Evolutionary conservation across 2,888 invertebrate species (phyloP).

Genomic region (Xanthia icteritia): DNA sequence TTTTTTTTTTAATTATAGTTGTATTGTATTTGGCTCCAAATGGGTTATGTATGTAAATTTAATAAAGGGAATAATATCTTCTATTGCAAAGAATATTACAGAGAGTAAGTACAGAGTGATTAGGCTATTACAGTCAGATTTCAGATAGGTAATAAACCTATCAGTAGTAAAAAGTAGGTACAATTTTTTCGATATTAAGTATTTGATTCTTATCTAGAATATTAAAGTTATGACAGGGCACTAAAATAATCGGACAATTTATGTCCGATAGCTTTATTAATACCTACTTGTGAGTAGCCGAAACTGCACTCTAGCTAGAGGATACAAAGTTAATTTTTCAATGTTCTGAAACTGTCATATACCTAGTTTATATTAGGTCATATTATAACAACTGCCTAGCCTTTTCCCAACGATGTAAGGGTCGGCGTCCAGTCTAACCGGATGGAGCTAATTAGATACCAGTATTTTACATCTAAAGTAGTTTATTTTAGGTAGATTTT

Average conservation of each 20-base stretch:
- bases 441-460: not conserved
- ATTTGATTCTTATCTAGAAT: not conserved
- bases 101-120: no score
- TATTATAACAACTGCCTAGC: not conserved
- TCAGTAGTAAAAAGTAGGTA: no score
- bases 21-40: no score
- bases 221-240: not conserved
- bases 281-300: not conserved
- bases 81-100: no score
- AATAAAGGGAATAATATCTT: no score
- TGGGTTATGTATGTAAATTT: no score
- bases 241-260: conserved; percentile 8
- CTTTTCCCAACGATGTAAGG: not conserved
- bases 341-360: not conserved
- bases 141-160: no score
- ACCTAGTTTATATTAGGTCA: not conserved
- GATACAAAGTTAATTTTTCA: not conserved
- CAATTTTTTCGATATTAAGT: not conserved
- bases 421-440: not conserved
- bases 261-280: not conserved
- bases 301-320: not conserved
- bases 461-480: not conserved
- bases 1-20: no score
- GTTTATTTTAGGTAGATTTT: not conserved
- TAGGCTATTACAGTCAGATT: no score